A percentile compares a stretch with the other conserved stretches of the same genome.
phyloP scores from a whole-genome alignment of 2,797 vertebrate species.

The Australoheros facetus region DNA sequence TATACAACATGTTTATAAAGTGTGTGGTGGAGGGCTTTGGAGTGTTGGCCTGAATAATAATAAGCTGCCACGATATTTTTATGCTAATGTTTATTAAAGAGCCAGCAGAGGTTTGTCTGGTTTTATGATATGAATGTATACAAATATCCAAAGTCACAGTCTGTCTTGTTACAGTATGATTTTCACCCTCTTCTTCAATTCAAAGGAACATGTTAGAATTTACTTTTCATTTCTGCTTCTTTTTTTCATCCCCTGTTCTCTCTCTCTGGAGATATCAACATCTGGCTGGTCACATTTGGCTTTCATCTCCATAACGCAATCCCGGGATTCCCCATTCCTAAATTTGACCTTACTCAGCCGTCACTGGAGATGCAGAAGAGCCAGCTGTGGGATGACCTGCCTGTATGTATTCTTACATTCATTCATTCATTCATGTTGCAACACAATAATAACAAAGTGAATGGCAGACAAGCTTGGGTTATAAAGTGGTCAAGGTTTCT shows the following conservation, averaged over 20 bases:
- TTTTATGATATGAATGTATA: no score
- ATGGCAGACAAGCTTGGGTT: background rate
- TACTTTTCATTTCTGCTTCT: background rate
- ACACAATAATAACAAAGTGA: background rate
- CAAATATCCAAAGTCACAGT: background rate
- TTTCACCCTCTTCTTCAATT: background rate
- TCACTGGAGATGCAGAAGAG: constrained; percentile 97
- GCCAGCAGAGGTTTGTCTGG: background rate
- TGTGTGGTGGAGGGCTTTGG: no score
- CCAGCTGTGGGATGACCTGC: constrained; percentile 97
- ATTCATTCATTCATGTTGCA: background rate
- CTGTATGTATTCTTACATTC: constrained; percentile 84
- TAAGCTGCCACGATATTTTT: background rate
- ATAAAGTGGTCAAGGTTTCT: background rate
- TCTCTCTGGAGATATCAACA: constrained; percentile 90
- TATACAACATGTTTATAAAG: no score
- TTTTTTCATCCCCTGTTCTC: background rate
- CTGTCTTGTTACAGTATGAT: background rate
- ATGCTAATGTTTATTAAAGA: background rate
- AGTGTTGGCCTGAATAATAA: background rate
- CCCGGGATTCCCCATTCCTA: constrained; percentile 96
- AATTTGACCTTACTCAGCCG: constrained; percentile 93
- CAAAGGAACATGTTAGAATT: background rate
- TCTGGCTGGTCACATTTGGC: constrained; percentile 98
- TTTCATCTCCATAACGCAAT: constrained; percentile 99